Evolutionary conservation across 2,888 invertebrate genomes (phyloP), one percentile per base, ranked within the genome.

Genomic region (Meandrusa payeni): DNA sequence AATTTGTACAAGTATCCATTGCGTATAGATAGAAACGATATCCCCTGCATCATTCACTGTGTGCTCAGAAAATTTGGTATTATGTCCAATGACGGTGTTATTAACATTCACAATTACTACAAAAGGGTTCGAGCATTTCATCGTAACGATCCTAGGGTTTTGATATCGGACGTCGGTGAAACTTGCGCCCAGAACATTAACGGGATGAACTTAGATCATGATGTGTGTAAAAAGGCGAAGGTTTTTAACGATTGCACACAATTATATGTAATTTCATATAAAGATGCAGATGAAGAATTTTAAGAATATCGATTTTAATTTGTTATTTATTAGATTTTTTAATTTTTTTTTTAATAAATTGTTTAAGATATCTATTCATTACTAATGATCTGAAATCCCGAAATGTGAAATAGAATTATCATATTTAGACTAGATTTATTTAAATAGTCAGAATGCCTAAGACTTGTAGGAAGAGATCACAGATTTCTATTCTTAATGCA

Each of bases 191-290:
- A 79, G 36, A 86, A 82, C 50, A 83, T 85, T 13, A 85, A 85
- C 36, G 69, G 73, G 1, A 85, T 86, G 86, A 83, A 82, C 38
- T 51, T 85, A 20, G 85, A 85, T 32, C 82, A 86, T 11, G 86
- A 87, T 46, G 78, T 85, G 0, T 87, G 86, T 49, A 83, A 81
- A 50, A 87, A 86, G 47, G 86, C 86, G 0, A 87, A 85, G 48
- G 81, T 85, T 1, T 87, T 87, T 48, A 87, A 87, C 46, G 86
- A 87, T 20, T 87, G 86, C 45, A 87, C 86, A 5, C 86, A 86
- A 50, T 48, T 87, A 10, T 87, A 85, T 46, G 82, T 77, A 0
- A 77, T 87, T 5, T 76, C 83, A 0, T 82, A 73, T 38, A 70
- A 51, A 46, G 78, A 83, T 1, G 52, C 59, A 0, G 73, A 80